Evolutionary conservation across 2,888 invertebrate genomes (phyloP).

Genomic region (Tetragonisca angustula): DNA sequence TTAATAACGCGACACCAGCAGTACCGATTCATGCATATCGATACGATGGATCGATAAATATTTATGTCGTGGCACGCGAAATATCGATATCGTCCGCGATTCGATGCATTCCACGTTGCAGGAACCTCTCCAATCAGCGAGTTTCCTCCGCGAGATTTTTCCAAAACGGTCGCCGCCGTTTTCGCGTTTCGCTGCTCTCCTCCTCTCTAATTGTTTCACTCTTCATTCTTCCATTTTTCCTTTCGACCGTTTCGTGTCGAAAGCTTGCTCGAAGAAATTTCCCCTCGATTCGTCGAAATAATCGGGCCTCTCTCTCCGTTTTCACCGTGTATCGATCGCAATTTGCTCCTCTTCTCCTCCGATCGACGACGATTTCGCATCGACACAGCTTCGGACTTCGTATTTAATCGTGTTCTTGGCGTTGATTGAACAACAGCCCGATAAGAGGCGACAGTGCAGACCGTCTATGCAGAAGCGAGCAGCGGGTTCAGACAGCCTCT

Average conservation of each 20-base stretch:
- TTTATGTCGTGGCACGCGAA: constrained; percentile 23
- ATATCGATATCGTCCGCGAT: constrained; percentile 32
- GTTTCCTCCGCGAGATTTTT: background rate
- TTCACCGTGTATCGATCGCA: background rate
- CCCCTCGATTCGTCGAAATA: constrained; percentile 10
- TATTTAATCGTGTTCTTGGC: constrained; percentile 11
- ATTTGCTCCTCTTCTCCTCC: constrained; percentile 1
- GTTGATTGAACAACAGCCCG: constrained; percentile 26
- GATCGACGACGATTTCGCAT: constrained; percentile 1
- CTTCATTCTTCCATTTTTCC: background rate
- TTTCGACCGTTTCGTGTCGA: too few species aligned
- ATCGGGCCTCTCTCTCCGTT: constrained; percentile 23
- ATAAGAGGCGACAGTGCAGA: constrained; percentile 10
- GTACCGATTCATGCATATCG: constrained; percentile 19
- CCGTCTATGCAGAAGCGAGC: background rate
- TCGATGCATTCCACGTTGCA: constrained; percentile 9
- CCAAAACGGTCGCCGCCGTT: background rate
- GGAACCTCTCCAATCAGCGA: constrained; percentile 33
- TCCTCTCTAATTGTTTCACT: background rate
- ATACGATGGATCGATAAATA: constrained; percentile 39
- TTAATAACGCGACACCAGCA: constrained; percentile 16
- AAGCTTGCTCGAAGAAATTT: constrained; percentile 20
- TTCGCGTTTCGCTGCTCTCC: background rate
- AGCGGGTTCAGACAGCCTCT: constrained; percentile 53
- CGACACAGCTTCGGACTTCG: background rate